A percentile compares a stretch with the other conserved stretches of the same genome.
Conservation (phyloP, 2,888 invertebrate species). For the Latheticus oryzae region DNA sequence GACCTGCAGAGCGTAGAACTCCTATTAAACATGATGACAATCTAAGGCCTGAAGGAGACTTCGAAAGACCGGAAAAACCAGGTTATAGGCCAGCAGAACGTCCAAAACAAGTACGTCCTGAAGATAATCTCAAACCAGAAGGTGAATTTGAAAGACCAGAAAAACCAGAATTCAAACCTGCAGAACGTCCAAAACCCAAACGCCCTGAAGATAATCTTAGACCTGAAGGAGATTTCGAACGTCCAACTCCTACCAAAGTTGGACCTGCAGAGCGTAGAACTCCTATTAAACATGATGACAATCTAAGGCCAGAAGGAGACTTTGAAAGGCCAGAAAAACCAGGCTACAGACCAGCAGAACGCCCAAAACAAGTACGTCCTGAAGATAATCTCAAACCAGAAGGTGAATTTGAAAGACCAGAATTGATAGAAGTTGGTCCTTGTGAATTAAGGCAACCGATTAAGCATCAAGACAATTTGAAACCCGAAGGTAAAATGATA, state of each 20-base stretch:
- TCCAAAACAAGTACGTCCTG: constrained; percentile 61
- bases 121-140: constrained; percentile 68
- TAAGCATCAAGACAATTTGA: constrained; percentile 65
- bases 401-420: constrained; percentile 68
- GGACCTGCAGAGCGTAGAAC: constrained; percentile 65
- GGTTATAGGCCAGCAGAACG: constrained; percentile 60
- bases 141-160: constrained; percentile 66
- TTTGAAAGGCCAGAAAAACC: constrained; percentile 60
- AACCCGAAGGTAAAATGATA: constrained; percentile 70
- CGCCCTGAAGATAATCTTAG: constrained; percentile 63
- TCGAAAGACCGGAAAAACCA: constrained; percentile 56
- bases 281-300: constrained; percentile 64
- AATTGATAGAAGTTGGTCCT: constrained; percentile 64
- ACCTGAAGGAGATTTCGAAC: constrained; percentile 67
- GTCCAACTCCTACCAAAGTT: constrained; percentile 64
- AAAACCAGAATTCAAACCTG: constrained; percentile 58
- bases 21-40: constrained; percentile 69
- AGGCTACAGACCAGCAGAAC: constrained; percentile 55
- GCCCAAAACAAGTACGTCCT: constrained; percentile 58
- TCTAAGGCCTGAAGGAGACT: constrained; percentile 70
- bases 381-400: constrained; percentile 65
- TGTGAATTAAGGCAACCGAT: constrained; percentile 72
- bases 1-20: constrained; percentile 58
- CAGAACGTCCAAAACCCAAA: constrained; percentile 58
- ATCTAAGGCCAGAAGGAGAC: constrained; percentile 68